Base-by-base conservation (phyloP, 2,888 invertebrate genomes). In the Drosophila picticornis region DNA sequence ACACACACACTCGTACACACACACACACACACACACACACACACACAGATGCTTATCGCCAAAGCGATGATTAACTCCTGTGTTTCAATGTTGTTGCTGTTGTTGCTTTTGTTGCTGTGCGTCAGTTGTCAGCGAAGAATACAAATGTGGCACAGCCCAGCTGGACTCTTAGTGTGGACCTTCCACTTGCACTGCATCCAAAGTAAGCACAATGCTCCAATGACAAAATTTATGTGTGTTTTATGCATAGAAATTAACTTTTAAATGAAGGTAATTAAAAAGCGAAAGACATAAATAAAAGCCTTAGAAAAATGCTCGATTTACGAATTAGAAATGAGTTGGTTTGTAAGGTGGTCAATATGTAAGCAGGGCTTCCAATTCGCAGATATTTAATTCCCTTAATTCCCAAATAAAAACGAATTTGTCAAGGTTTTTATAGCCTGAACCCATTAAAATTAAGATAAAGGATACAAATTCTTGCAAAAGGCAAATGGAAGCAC, bases 1-100 rank as follows among this genome's bases (percentile, higher is more conserved):
- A 43, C 10, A 38, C 19, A 43, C 43, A n/a, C 40, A 10, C 7
- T 3, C 38, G 3, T n/a, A 22, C 27, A 46, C 1, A 27, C 27
- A 46, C 13, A 31, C 31, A 51, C 22, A 38, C 19, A 68, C 34
- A 29, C 27, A 29, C 51, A 60, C 36, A 67, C 43, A 72, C 52
- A 61, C 0, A 29, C 53, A 22, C 53, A 65, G 53, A 13, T 57
- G 69, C 71, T 80, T 80, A 81, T 80, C 77, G 40, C 11, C 31
- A 34, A 32, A 32, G 34, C 32, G 48, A 52, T 58, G 63, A 71
- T 77, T 81, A 80, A 75, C 72, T 80, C 80, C 81, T 80, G 80
- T 57, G 63, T 29, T 56, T 13, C 7, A 16, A 46, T 40, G 22
- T 43, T 71, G 32, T 52, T 59, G 43, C 48, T 31, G 19, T 19